Evolutionary conservation across 2,888 invertebrate species (phyloP).

Genomic region (Cephus rjabovi): DNA sequence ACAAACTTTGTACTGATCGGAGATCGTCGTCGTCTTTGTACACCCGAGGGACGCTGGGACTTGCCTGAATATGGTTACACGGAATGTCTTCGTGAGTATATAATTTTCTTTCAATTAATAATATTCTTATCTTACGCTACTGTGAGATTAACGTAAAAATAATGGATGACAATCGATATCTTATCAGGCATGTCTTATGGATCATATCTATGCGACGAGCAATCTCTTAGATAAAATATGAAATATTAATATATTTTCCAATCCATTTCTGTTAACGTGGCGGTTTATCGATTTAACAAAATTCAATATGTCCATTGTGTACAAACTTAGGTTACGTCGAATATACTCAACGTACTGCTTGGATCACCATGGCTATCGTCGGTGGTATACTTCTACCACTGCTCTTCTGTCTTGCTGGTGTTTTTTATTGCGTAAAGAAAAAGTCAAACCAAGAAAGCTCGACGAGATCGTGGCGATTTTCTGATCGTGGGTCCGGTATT

Average conservation of each 20-base stretch:
- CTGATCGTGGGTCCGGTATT: constrained; percentile 44
- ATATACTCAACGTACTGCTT: constrained; percentile 77
- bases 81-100: constrained; percentile 88
- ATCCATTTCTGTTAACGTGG: background rate
- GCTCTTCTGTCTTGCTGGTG: constrained; percentile 40
- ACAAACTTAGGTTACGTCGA: constrained; percentile 67
- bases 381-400: constrained; percentile 77
- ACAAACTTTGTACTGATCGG: constrained; percentile 89
- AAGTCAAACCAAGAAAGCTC: constrained; percentile 40
- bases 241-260: background rate
- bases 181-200: background rate
- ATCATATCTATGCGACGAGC: background rate
- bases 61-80: constrained; percentile 87
- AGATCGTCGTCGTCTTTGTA: constrained; percentile 85
- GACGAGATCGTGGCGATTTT: constrained; percentile 57
- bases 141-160: background rate
- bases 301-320: constrained; percentile 2
- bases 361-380: constrained; percentile 80
- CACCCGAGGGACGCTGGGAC: constrained; percentile 85
- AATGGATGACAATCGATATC: background rate
- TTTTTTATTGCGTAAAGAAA: constrained; percentile 42
- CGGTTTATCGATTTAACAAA: background rate
- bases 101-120: constrained; percentile 2
- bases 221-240: background rate
- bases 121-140: background rate